Conservation (phyloP, 2,888 invertebrate species). For the Geophilus truncorum region DNA sequence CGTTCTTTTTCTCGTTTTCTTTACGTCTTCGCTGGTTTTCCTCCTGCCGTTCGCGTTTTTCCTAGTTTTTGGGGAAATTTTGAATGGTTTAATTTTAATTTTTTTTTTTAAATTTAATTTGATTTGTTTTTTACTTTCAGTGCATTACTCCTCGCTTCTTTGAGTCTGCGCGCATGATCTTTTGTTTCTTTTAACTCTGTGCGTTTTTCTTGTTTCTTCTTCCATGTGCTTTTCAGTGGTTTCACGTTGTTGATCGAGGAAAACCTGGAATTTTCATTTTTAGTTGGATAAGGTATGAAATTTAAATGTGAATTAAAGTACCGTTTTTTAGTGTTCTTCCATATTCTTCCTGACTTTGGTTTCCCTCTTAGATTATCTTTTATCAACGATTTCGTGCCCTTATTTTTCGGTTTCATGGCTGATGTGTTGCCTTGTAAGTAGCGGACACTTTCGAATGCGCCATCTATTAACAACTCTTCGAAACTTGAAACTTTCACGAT, state of each 20-base stretch:
- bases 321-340: not conserved
- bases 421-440: not conserved
- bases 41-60: not conserved
- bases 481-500: not conserved
- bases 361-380: not conserved
- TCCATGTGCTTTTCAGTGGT: not conserved
- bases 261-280: not conserved
- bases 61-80: no score
- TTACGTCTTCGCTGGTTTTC: not conserved
- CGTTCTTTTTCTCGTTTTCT: constrained; percentile 14
- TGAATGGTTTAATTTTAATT: not conserved
- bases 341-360: not conserved
- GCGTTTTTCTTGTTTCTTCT: not conserved
- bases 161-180: not conserved
- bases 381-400: not conserved
- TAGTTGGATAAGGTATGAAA: no score
- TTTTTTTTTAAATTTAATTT: not conserved
- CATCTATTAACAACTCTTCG: no score
- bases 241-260: not conserved
- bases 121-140: not conserved
- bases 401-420: not conserved
- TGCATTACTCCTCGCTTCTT: not conserved
- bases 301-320: not conserved
- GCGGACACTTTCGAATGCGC: no score
- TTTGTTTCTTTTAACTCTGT: not conserved